These are phyloP conservation scores for Chymomyza costata DNA, from an alignment of 1,140 invertebrate species.

Conservation along the genomic window DNA sequence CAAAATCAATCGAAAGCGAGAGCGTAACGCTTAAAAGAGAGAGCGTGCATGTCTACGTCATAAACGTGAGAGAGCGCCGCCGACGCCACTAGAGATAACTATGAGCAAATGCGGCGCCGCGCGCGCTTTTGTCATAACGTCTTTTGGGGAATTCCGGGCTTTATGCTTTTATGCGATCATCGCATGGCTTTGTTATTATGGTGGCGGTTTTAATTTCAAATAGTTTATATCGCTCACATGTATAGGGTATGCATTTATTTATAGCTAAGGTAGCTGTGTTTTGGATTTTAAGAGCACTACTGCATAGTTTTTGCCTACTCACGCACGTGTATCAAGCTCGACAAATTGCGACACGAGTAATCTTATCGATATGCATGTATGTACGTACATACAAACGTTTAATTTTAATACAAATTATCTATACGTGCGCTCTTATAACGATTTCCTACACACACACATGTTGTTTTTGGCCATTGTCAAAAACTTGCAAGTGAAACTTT, in stretches of 20 bases:
- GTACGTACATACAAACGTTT: constrained; percentile 7
- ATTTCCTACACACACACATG: constrained; percentile 3
- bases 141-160: constrained; percentile 63
- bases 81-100: not conserved
- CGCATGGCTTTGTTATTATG: constrained; percentile 24
- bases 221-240: no score
- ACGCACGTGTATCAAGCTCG: no score
- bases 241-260: no score
- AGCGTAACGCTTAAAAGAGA: constrained; percentile 15
- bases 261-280: no score
- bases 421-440: constrained; percentile 48
- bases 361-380: constrained; percentile 12
- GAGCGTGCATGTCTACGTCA: constrained; percentile 1
- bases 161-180: constrained; percentile 67
- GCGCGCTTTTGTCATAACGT: constrained; percentile 56
- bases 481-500: constrained; percentile 49
- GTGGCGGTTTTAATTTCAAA: constrained; percentile 56
- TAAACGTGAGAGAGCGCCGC: constrained; percentile 4
- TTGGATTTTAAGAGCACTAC: no score
- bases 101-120: constrained; percentile 6
- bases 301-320: no score
- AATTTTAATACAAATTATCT: constrained; percentile 54
- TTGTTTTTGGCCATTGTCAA: constrained; percentile 11
- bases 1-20: constrained; percentile 54
- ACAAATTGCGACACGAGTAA: no score